Evolutionary conservation across 2,797 vertebrate genomes (phyloP), one percentile per base, ranked within the genome.

Genomic region (Craterocephalus amniculus): DNA sequence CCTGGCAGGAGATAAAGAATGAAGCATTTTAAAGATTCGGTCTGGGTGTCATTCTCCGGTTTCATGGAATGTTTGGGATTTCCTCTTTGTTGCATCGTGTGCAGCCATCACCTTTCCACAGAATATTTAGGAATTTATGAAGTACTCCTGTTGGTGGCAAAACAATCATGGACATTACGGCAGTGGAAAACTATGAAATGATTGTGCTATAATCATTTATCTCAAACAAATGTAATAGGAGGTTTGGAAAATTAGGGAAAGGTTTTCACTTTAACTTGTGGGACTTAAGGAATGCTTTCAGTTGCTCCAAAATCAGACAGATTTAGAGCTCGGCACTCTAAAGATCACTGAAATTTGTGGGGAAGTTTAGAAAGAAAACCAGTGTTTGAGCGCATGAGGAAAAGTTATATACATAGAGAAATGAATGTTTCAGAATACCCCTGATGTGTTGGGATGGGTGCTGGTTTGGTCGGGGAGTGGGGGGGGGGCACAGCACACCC

Each of bases 131-230:
- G 65, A 84, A 68, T 68, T 74, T 63, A 57, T 58, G 58, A 74
- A 75, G 64, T 36, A 58, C 71, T 87, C 77, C 72, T 70, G 48
- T 74, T 83, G 75, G 80, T 67, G 60, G 83, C 22, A 80, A 77
- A 87, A 31, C 4, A 77, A 76, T 89, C 69, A 75, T 81, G 68
- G 83, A 89, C 84, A 59, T 87, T 87, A 77, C 82, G 91, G 93
- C 94, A 94, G 93, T 93, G 88, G 86, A 86, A 88, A 89, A 91
- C 88, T 90, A 88, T 90, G 89, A 87, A 91, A 91, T 92, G 92
- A 91, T 93, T 95, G 94, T 94, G 93, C 93, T 94, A 86, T 93
- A 78, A 85, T 88, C 84, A 87, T 79, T 34, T 68, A n/a, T 61
- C 83, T 72, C 67, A 58, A 79, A 81, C 59, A 78, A 63, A 72